A percentile compares a stretch with the other conserved stretches of the same genome.
Conservation (phyloP, 2,113 vertebrate species). For the Anthoscopus minutus region DNA sequence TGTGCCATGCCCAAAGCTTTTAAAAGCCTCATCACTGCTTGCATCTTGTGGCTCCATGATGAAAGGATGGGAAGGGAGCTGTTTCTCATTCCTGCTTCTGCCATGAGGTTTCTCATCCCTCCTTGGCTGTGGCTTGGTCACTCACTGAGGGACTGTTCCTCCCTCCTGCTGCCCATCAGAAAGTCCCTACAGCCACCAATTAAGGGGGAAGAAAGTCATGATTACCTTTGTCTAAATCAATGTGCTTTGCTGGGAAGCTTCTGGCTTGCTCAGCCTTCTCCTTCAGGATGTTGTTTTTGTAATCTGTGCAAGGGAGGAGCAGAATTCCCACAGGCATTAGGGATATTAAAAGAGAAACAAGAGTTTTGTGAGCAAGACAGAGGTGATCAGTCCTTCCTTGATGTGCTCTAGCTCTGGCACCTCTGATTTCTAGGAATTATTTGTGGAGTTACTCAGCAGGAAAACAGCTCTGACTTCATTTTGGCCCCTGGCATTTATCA, state of each 20-base stretch:
- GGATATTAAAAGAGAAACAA: not conserved
- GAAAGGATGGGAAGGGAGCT: slow-evolving; percentile 12
- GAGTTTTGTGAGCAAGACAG: not conserved
- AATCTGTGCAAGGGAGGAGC: slow-evolving; percentile 73
- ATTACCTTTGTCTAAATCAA: slow-evolving; percentile 91
- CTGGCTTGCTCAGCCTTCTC: slow-evolving; percentile 78
- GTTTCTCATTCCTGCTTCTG: not conserved
- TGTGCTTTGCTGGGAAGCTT: slow-evolving; percentile 76
- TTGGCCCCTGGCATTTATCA: not conserved
- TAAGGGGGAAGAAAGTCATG: not conserved
- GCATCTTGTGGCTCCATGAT: slow-evolving; percentile 27
- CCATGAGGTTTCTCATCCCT: not conserved
- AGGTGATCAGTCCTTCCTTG: not conserved
- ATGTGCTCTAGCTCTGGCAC: not conserved
- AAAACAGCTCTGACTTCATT: not conserved
- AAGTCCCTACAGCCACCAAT: not conserved
- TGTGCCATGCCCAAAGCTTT: not conserved
- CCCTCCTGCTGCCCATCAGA: not conserved
- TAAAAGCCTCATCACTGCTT: slow-evolving; percentile 9
- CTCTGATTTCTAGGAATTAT: not conserved
- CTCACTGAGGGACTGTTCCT: not conserved
- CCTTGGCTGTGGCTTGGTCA: not conserved
- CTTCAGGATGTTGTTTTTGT: slow-evolving; percentile 94
- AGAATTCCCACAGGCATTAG: not conserved
- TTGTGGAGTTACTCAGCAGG: not conserved